phyloP scores from a whole-genome alignment of 2,113 vertebrate species.

The Columba janthina region DNA sequence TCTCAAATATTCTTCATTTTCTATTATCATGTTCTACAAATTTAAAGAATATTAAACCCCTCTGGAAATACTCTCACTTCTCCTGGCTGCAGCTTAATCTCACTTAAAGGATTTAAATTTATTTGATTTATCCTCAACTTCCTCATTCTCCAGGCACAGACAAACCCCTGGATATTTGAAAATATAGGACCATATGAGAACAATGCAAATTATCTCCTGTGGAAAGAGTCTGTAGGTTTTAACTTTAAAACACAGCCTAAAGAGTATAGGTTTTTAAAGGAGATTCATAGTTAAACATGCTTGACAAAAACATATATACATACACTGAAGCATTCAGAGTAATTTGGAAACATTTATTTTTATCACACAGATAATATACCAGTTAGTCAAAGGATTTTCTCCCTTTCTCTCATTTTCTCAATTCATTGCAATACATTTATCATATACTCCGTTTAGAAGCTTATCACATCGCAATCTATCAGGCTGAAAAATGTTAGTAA shows the following conservation, averaged over 20 bases:
- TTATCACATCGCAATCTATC: not conserved
- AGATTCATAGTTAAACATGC: not conserved
- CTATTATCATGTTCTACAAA: not conserved
- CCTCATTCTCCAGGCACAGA: not conserved
- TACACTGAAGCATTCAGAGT: not conserved
- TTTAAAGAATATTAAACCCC: not conserved
- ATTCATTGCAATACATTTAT: not conserved
- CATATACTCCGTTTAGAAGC: not conserved
- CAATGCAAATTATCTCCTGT: not conserved
- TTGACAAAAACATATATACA: not conserved
- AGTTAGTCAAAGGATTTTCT: not conserved
- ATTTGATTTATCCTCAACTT: conserved; percentile 15
- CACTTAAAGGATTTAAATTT: conserved; percentile 3
- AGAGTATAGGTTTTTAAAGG: not conserved
- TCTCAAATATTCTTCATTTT: not conserved
- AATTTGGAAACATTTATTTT: not conserved
- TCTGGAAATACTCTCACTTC: not conserved
- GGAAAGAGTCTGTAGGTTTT: not conserved
- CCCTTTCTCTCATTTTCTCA: not conserved
- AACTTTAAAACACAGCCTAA: not conserved
- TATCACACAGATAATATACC: not conserved
- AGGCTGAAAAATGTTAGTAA: not conserved
- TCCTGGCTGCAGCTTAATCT: not conserved
- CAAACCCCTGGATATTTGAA: not conserved
- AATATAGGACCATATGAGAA: not conserved